Percentiles rank a stretch among this genome's conserved stretches.
phyloP scores from a whole-genome alignment of 2,888 invertebrate species.

The Glaucopsyche alexis region DNA sequence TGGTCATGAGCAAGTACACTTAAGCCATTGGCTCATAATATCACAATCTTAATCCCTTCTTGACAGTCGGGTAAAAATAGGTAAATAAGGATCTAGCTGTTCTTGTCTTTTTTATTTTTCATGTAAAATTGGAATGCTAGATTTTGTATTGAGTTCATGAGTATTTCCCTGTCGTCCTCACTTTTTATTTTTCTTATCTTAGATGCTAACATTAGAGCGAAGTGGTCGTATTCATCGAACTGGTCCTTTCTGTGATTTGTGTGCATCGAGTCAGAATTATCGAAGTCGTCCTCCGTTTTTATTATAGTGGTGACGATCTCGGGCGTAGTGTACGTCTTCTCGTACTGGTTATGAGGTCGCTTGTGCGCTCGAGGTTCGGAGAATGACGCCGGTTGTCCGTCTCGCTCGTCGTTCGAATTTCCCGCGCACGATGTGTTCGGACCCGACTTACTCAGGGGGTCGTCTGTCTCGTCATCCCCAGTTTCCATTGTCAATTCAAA shows the following conservation, averaged over 20 bases:
- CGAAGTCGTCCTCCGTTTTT: background rate
- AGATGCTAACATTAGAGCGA: background rate
- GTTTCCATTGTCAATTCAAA: too few species aligned
- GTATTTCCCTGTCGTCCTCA: background rate
- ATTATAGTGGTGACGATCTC: background rate
- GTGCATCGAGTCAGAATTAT: background rate
- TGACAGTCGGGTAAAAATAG: too few species aligned
- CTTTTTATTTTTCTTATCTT: constrained; percentile 3
- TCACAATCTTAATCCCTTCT: background rate
- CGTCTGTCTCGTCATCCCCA: background rate
- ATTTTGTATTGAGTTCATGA: background rate
- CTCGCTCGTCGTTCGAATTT: background rate
- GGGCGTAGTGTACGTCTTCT: background rate
- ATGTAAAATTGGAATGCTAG: background rate
- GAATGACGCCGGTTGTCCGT: background rate
- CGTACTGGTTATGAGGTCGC: background rate
- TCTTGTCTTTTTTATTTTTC: background rate
- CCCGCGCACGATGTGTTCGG: background rate
- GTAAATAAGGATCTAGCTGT: background rate
- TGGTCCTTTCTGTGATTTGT: background rate
- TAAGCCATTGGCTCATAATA: too few species aligned
- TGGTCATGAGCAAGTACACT: too few species aligned
- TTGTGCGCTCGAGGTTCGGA: background rate
- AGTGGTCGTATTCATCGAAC: background rate
- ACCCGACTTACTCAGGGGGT: background rate